phyloP scores from a whole-genome alignment of 2,888 invertebrate genomes.

The Meteorus colon region DNA sequence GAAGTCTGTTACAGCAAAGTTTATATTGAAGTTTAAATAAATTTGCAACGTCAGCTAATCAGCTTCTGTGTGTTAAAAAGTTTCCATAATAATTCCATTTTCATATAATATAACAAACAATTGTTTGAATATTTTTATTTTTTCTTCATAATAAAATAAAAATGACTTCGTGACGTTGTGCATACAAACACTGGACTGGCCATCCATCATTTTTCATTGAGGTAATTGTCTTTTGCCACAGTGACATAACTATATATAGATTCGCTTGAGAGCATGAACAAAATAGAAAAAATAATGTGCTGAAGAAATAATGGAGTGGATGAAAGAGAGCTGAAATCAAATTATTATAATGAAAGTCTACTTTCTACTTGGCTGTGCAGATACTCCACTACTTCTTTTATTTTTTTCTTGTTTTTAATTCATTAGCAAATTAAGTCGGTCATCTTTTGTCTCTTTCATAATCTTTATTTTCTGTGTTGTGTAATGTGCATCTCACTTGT shows the following conservation, averaged over 20 bases:
- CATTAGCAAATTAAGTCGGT: constrained; percentile 62
- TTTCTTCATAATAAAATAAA: too few species aligned
- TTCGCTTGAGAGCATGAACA: not conserved
- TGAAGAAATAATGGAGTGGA: not conserved
- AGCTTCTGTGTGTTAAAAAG: not conserved
- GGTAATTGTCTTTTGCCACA: not conserved
- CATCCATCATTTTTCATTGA: not conserved
- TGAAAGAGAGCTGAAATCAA: constrained; percentile 50
- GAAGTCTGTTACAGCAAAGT: constrained; percentile 22
- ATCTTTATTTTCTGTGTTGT: not conserved
- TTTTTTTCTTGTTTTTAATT: constrained; percentile 58
- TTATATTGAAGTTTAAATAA: constrained; percentile 31
- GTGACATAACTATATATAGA: not conserved
- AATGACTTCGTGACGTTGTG: not conserved
- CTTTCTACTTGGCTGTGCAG: constrained; percentile 23
- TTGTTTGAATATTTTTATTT: too few species aligned
- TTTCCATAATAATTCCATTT: not conserved
- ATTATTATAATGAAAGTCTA: constrained; percentile 60
- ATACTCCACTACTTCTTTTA: not conserved
- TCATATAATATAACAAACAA: too few species aligned
- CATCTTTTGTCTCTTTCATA: constrained; percentile 24
- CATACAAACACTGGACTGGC: not conserved
- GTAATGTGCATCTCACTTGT: too few species aligned
- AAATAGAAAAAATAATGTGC: not conserved
- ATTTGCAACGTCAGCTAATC: not conserved